Evolutionary conservation across 2,888 invertebrate genomes (phyloP), one percentile per base, ranked within the genome.

Genomic region (Ophion slaviceki): DNA sequence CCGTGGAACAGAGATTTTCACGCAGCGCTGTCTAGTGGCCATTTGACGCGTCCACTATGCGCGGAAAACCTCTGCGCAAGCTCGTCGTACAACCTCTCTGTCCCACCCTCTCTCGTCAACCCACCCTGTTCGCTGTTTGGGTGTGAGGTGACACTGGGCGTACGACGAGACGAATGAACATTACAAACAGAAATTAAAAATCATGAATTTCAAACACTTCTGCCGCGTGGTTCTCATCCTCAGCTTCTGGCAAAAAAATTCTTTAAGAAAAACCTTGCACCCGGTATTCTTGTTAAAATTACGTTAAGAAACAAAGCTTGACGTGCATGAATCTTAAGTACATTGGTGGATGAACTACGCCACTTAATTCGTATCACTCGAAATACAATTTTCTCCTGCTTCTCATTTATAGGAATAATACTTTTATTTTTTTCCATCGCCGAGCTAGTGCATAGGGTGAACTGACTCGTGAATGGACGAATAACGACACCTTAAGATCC

Each of bases 1-100:
- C 68, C 88, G 84, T 87, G 80, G 79, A 68, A 87, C 85, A 80
- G 87, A 89, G 88, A 88, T 89, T 91, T 88, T 88, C 89, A 90
- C 90, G 86, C 89, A 92, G 92, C 93, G 92, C 92, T 92, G 91
- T 91, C 92, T 92, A 88, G 89, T 91, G 92, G 91, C 83, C 40
- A 40, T 67, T 28, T 61, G 84, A 89, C 87, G 75, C 85, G 85
- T 87, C 72, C 88, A 45, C 84, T 71, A 64, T 81, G 76, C 87
- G 85, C 87, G 80, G 79, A 81, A 77, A 72, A 85, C 82, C 82
- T 88, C 24, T 87, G 91, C 91, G 91, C 91, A 91, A 90, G 85
- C 91, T 91, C 90, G 40, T 62, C 10, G n/a, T 45, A 20, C 75
- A 68, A 59, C 76, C 80, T 57, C 57, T 74, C 71, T 78, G 66